These are phyloP conservation scores for Corythornis vintsioides DNA, from an alignment of 2,113 vertebrate species.

Conservation along the genomic window DNA sequence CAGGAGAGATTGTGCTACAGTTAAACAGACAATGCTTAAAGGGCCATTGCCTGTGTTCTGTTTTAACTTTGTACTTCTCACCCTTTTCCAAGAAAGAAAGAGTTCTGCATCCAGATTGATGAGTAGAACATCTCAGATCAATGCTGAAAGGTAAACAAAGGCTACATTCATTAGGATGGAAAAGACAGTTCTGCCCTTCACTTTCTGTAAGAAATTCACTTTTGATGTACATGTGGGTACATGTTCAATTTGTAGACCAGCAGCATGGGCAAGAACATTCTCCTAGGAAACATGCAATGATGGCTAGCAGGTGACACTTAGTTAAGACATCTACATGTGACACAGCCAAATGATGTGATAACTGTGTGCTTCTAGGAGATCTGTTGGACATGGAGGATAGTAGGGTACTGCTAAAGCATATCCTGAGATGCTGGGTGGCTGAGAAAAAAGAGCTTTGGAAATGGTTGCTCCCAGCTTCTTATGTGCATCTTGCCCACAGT, in stretches of 20 bases:
- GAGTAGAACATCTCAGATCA: background rate
- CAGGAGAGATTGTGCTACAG: conserved; percentile 42
- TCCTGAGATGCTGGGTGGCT: background rate
- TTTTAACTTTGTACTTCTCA: background rate
- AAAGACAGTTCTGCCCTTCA: background rate
- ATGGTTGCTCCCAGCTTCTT: background rate
- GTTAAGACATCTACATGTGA: background rate
- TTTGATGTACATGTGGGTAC: background rate
- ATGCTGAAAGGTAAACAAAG: background rate
- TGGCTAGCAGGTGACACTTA: background rate
- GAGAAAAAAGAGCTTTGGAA: background rate
- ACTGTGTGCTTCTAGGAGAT: background rate
- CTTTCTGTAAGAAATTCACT: background rate
- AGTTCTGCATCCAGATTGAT: background rate
- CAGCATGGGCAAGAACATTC: fast-evolving
- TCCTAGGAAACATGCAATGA: fast-evolving
- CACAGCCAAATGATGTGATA: background rate
- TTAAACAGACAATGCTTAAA: conserved; percentile 70
- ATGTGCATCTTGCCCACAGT: background rate
- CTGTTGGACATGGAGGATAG: background rate
- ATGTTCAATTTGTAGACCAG: background rate
- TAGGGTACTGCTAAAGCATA: background rate
- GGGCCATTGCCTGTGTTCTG: conserved; percentile 21
- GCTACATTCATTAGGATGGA: background rate
- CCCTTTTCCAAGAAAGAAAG: background rate